A percentile compares a stretch with the other conserved stretches of the same genome.
Evolutionary conservation across 2,888 invertebrate genomes (phyloP).

Genomic region (Steinernema carpocapsae): DNA sequence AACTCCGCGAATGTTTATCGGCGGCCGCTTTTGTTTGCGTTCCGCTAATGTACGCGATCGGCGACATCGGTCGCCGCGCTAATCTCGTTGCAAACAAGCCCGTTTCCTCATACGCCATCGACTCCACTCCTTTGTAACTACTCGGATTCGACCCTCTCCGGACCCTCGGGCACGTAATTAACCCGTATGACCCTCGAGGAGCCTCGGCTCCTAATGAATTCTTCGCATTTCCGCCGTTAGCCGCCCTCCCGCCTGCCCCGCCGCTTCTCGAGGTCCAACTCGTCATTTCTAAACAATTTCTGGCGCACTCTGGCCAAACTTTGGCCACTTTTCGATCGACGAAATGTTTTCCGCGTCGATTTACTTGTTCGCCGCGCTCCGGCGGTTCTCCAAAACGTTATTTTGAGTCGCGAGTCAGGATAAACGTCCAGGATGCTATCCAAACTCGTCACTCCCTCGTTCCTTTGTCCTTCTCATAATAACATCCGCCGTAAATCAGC

Average conservation of each 20-base stretch:
- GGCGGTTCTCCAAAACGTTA: background rate
- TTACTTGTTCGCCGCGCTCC: background rate
- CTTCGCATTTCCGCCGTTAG: background rate
- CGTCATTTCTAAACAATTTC: too few relatives aligned
- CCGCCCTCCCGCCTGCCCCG: background rate
- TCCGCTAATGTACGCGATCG: slow-evolving; percentile 18
- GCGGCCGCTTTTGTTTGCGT: background rate
- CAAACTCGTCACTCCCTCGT: background rate
- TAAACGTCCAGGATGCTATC: too few relatives aligned
- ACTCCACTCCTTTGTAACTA: background rate
- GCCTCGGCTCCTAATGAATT: slow-evolving; percentile 17
- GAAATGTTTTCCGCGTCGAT: slow-evolving; percentile 24
- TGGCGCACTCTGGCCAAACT: background rate
- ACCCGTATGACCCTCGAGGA: background rate
- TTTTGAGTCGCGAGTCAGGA: too few relatives aligned
- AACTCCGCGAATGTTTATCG: background rate
- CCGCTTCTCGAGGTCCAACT: background rate
- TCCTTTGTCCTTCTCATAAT: background rate
- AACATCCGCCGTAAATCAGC: slow-evolving; percentile 2
- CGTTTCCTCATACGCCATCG: background rate
- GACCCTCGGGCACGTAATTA: slow-evolving; percentile 11
- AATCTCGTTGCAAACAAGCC: slow-evolving; percentile 16
- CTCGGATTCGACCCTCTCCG: background rate
- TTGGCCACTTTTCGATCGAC: background rate
- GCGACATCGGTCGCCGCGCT: slow-evolving; percentile 20